Base-by-base conservation (phyloP, 1,140 invertebrate genomes). In the Araneus ventricosus region DNA sequence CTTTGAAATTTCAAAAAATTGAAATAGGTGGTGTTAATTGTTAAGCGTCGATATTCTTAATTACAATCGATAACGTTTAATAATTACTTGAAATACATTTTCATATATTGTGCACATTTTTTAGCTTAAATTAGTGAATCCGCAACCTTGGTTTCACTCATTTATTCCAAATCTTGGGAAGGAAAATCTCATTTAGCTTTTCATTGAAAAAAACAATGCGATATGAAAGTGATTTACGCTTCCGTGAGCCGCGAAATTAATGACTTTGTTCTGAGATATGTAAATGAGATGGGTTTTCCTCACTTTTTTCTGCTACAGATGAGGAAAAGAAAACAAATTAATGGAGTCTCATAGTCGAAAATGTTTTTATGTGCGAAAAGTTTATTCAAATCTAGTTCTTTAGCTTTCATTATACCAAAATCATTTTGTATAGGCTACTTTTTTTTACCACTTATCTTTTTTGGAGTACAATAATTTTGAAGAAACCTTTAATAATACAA, bases 271-370 rank as follows among this genome's bases (percentile, higher is more conserved):
- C n/a, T 20, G 80, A 45, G 41, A 82, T 24, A 52, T n/a, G 70
- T 37, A 22, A 52, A 93, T 90, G 59, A 70, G 41, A n/a, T 17
- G 22, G 30, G 61, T 45, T 45, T 57, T 27, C 59, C 92, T 79
- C 14, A n/a, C 24, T 45, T 20, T 20, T 45, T n/a, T 45, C n/a
- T 5, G 22, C 22, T 82, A 14, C 22, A 24, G 30, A 52, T 79
- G 20, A 22, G 22, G n/a, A 3, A 8, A 82, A 24, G 1, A 82
- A n/a, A 24, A 39, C n/a, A 94, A 75, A 20, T 30, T 20, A 75
- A 75, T 75, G 70, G 17, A 75, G 30, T 75, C 30, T 75, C 30
- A 22, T 4, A 5, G 17, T 75, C 30, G 30, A 37, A 37, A 17
- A 20, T 3, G 4, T 20, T 75, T 67, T 67, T 67, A 67, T 67